Conservation (phyloP, 2,113 vertebrate genomes). For the Passer domesticus region DNA sequence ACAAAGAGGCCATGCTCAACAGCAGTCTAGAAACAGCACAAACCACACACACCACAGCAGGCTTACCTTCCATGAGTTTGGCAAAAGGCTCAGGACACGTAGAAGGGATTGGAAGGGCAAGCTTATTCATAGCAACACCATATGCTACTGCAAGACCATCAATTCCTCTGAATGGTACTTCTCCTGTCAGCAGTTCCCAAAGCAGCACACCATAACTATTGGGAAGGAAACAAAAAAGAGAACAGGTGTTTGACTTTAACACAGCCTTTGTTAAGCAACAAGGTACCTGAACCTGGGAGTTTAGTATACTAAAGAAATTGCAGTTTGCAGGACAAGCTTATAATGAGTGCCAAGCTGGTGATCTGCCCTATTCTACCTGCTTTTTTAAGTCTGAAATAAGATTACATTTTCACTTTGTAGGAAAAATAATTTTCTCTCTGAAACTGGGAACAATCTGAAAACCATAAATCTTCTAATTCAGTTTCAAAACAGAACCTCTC, state of each 20-base stretch:
- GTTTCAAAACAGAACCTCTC: background rate
- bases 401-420: background rate
- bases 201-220: slow-evolving; percentile 90
- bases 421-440: background rate
- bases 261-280: background rate
- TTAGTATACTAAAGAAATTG: background rate
- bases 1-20: background rate
- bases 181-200: slow-evolving; percentile 95
- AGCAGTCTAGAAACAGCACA: background rate
- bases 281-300: background rate
- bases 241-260: background rate
- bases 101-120: slow-evolving; percentile 94
- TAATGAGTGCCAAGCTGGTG: background rate
- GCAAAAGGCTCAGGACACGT: slow-evolving; percentile 94
- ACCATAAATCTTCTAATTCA: background rate
- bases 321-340: background rate
- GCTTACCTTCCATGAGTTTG: slow-evolving; percentile 93
- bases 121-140: slow-evolving; percentile 97
- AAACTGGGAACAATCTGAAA: background rate
- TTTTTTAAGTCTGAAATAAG: background rate
- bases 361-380: background rate
- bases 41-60: background rate
- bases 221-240: background rate
- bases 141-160: slow-evolving; percentile 94
- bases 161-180: slow-evolving; percentile 94